Conservation (phyloP, 2,888 invertebrate species). For the Blastobasis lacticolella region DNA sequence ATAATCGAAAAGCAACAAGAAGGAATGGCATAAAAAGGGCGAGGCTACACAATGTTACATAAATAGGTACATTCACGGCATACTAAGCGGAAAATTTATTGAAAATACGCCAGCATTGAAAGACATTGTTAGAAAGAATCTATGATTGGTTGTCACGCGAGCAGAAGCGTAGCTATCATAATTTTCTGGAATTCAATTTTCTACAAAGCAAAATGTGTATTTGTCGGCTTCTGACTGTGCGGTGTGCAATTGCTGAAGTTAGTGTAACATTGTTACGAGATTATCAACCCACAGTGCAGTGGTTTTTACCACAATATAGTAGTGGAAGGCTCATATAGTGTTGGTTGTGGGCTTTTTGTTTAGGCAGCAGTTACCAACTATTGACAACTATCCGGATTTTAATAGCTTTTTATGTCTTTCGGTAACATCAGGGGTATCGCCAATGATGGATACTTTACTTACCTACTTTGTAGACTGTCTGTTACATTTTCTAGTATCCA, state of each 20-base stretch:
- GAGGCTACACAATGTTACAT: background rate
- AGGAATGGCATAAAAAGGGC: background rate
- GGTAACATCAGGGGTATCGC: too few species aligned
- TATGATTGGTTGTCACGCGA: conserved; percentile 8
- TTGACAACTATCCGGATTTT: too few species aligned
- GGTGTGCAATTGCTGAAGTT: too few species aligned
- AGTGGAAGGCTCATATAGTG: background rate
- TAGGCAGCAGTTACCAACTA: background rate
- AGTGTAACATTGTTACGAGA: too few species aligned
- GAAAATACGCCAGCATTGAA: conserved; percentile 2
- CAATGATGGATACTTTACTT: too few species aligned
- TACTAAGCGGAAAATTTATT: background rate
- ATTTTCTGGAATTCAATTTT: conserved; percentile 8
- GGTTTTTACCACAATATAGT: background rate
- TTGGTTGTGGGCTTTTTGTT: background rate
- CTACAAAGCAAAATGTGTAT: background rate
- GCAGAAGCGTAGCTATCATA: background rate
- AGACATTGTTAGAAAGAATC: conserved; percentile 7
- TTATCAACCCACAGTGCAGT: too few species aligned
- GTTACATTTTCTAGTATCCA: too few species aligned
- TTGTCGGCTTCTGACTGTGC: background rate
- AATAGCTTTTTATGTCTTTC: too few species aligned
- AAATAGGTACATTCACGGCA: background rate
- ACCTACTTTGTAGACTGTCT: too few species aligned
- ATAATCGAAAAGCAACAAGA: background rate